A percentile compares a stretch with the other conserved stretches of the same genome.
phyloP scores from a whole-genome alignment of 1,140 invertebrate genomes.

The Brachionus manjavacas region DNA sequence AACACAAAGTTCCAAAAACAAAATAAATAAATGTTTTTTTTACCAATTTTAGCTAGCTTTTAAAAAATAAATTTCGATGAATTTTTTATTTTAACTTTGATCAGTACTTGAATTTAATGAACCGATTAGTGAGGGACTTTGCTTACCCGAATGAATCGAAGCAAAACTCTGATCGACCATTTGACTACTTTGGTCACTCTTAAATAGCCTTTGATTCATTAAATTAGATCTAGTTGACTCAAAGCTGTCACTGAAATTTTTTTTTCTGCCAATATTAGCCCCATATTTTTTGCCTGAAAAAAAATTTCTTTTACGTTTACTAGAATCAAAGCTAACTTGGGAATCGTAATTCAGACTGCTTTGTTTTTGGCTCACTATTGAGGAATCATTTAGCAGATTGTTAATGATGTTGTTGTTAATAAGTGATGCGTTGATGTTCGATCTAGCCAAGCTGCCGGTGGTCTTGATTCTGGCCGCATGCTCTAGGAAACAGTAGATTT shows the following conservation, averaged over 20 bases:
- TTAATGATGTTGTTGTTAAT: neutral
- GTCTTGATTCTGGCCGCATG: neutral
- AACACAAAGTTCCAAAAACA: neutral
- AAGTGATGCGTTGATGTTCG: neutral
- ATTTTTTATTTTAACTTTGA: neutral
- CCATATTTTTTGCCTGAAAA: neutral
- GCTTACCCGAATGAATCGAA: neutral
- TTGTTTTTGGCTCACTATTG: neutral
- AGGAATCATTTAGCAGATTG: neutral
- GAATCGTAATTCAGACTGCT: neutral
- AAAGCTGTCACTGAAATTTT: neutral
- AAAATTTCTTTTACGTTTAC: neutral
- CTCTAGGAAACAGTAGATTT: conserved; percentile 17
- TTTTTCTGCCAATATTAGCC: neutral
- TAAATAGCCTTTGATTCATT: neutral
- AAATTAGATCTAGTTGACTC: neutral
- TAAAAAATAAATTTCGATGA: neutral
- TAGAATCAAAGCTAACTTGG: neutral
- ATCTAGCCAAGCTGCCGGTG: neutral
- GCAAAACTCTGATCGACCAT: neutral
- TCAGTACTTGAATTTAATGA: neutral
- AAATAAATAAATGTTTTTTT: neutral
- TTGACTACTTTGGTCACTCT: neutral
- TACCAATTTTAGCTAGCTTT: neutral
- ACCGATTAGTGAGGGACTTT: neutral